Evolutionary conservation across 2,113 vertebrate species (phyloP), one percentile per base, ranked within the genome.

Genomic region (Trinectes maculatus): DNA sequence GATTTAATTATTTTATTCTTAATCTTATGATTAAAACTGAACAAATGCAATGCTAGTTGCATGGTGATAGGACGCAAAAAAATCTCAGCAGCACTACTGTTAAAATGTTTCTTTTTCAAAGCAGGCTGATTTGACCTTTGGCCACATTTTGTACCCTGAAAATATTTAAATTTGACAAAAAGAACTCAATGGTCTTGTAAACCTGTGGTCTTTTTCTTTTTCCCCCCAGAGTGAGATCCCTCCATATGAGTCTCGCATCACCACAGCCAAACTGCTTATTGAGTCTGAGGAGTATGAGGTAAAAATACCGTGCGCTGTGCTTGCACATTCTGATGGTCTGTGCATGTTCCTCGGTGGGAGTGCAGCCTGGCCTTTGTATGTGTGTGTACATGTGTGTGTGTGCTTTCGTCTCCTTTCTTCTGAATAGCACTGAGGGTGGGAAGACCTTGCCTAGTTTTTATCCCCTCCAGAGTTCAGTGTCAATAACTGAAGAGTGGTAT

Each of bases 251-350:
- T 92, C 68, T 34, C 89, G 79, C 78, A 89, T 93, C 84, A 92
- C 86, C 31, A 82, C 89, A 1, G 71, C 83, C 77, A 93, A 95
- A 61, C 73, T 91, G 57, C 84, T 92, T 46, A 88, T 77, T 3
- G 89, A 91, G 85, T 83, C 71, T 0, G 90, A 91, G 62, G 92
- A 82, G 56, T 89, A 88, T 29, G 89, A 93, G 91, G 88, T 92
- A 85, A 84, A 72, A 47, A 46, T 43, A 25, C 31, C 29, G 39
- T 34, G 22, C n/a, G n/a, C n/a, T 63, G 44, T 62, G 63, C 19
- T 60, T 5, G 3, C 15, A 15, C 58, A 12, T 60, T 78, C 8
- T 42, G 33, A 44, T 12, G n/a, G 36, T 47, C 33, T 62, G 33
- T 79, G 46, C 60, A 10, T 56, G 24, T 55, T 33, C 77, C 29